Conservation (phyloP, 2,888 invertebrate species). For the Agapetus fuscipes region DNA sequence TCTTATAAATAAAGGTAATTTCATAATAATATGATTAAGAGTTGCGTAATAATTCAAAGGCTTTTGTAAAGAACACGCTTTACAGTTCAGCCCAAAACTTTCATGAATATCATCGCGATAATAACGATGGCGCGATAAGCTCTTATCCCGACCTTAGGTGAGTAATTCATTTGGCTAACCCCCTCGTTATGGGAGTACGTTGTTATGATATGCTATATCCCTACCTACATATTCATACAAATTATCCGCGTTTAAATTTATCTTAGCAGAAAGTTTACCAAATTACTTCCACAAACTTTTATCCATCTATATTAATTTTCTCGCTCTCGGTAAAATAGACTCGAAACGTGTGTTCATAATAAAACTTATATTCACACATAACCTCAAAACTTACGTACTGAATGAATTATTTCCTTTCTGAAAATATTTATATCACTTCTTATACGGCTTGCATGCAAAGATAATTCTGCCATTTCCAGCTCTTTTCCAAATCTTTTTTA, state of each 20-base stretch:
- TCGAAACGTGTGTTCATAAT: too few relatives aligned
- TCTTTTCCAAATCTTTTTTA: too few relatives aligned
- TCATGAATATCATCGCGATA: conserved; percentile 1
- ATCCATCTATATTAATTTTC: conserved; percentile 6
- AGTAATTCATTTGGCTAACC: conserved; percentile 1
- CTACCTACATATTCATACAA: conserved; percentile 5
- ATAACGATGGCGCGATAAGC: neutral
- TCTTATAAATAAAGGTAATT: too few relatives aligned
- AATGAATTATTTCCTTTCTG: too few relatives aligned
- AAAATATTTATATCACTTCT: too few relatives aligned
- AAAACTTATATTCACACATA: too few relatives aligned
- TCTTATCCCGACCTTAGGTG: neutral
- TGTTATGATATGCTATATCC: conserved; percentile 3
- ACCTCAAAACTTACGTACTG: too few relatives aligned
- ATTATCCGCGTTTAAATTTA: conserved; percentile 3
- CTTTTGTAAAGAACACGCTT: conserved; percentile 1
- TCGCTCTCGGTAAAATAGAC: too few relatives aligned
- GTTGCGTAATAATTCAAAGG: conserved; percentile 1
- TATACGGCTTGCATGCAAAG: too few relatives aligned
- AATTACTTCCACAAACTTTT: conserved; percentile 8
- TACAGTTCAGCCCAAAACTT: neutral
- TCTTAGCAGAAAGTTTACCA: conserved; percentile 3
- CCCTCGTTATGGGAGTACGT: neutral
- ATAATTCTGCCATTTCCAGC: too few relatives aligned
- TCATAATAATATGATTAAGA: too few relatives aligned